Percentiles rank a stretch among this genome's conserved stretches.
These are phyloP conservation scores for Panopea generosa DNA, from an alignment of 2,888 invertebrate genomes.

Conservation along the genomic window DNA sequence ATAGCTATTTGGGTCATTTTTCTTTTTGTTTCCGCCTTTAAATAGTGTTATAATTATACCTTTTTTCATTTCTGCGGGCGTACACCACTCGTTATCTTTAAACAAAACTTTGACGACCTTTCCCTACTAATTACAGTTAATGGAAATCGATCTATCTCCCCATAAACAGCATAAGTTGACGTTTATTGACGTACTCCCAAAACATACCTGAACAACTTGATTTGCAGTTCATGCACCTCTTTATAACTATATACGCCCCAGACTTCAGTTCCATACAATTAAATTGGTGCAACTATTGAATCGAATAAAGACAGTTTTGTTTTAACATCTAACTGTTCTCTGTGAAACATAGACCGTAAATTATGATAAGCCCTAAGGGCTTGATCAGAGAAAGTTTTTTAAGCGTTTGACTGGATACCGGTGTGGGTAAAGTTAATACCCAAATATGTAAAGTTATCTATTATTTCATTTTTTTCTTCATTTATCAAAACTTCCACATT, in stretches of 20 bases:
- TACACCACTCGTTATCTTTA: no score
- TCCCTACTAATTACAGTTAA: conserved; percentile 1
- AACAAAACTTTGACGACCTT: no score
- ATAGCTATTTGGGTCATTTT: no score
- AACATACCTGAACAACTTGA: conserved; percentile 17
- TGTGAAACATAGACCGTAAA: conserved; percentile 1
- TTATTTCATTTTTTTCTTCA: conserved; percentile 12
- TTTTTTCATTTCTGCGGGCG: no score
- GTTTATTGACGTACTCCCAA: conserved; percentile 13
- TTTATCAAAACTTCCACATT: conserved; percentile 1
- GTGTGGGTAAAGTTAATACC: conserved; percentile 7
- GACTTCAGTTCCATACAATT: no score
- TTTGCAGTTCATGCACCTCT: conserved; percentile 21
- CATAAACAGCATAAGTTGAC: conserved; percentile 19
- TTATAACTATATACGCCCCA: no score
- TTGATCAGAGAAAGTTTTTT: conserved; percentile 5
- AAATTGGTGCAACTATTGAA: conserved; percentile 22
- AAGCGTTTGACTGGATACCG: background rate
- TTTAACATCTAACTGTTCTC: no score
- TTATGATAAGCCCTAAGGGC: conserved; percentile 14
- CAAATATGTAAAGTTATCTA: conserved; percentile 7
- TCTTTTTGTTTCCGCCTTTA: no score
- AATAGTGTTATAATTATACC: no score
- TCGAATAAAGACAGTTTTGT: conserved; percentile 23
- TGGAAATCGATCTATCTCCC: conserved; percentile 22